Percentiles rank a stretch among this genome's conserved stretches.
These are phyloP conservation scores for Tiliacea aurago DNA, from an alignment of 2,888 invertebrate genomes.

Conservation along the genomic window DNA sequence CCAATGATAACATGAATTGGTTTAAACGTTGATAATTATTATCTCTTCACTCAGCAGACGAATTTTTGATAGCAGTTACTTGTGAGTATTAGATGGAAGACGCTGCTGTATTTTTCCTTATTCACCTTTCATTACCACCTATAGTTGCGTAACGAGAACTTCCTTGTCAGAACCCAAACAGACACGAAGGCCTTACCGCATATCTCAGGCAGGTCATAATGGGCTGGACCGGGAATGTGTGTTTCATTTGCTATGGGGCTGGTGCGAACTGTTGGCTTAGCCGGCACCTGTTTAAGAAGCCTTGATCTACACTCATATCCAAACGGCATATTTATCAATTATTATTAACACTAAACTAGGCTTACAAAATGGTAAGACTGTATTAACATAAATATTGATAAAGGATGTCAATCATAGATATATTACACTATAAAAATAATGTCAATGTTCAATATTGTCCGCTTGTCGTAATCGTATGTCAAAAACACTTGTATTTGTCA, in stretches of 20 bases:
- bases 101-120: background rate
- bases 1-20: background rate
- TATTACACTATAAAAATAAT: too few relatives aligned
- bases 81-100: background rate
- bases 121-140: background rate
- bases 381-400: background rate
- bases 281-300: slow-evolving; percentile 78
- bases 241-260: slow-evolving; percentile 55
- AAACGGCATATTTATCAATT: slow-evolving; percentile 75
- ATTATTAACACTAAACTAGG: slow-evolving; percentile 1
- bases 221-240: slow-evolving; percentile 74
- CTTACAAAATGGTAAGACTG: background rate
- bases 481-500: slow-evolving; percentile 43
- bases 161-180: background rate
- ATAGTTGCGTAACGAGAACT: background rate
- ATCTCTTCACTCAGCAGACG: background rate
- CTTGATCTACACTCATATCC: slow-evolving; percentile 82
- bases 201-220: slow-evolving; percentile 78
- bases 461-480: slow-evolving; percentile 24
- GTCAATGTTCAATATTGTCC: slow-evolving; percentile 12
- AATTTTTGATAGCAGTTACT: background rate
- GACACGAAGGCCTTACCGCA: slow-evolving; percentile 70
- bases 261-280: slow-evolving; percentile 74
- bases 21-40: background rate
- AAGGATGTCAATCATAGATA: slow-evolving; percentile 16